Percentiles rank a stretch among this genome's conserved stretches.
phyloP scores from a whole-genome alignment of 2,797 vertebrate species.

The Oreochromis grahami region DNA sequence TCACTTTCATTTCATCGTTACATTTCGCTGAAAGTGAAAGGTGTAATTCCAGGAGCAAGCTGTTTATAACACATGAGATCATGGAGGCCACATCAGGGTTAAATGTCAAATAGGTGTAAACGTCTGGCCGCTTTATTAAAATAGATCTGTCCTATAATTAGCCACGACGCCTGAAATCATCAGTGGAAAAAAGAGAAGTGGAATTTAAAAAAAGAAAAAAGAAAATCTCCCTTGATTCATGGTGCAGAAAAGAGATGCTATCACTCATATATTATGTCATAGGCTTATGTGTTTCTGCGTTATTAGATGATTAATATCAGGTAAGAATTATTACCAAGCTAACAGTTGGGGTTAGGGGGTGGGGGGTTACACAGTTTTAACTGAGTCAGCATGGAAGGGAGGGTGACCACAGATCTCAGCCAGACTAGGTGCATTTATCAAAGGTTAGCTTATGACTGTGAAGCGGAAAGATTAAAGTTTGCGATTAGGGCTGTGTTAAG shows the following conservation, averaged over 20 bases:
- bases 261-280: neutral
- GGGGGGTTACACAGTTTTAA: slow-evolving; percentile 3
- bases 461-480: slow-evolving; percentile 7
- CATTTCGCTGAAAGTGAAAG: slow-evolving; percentile 13
- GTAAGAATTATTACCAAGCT: neutral
- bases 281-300: neutral
- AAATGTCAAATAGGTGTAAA: neutral
- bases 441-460: neutral
- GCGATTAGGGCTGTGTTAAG: neutral
- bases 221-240: neutral
- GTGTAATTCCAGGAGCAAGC: neutral
- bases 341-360: neutral
- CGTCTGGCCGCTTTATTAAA: neutral
- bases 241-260: no score
- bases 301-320: neutral
- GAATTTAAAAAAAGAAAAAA: neutral
- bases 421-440: neutral
- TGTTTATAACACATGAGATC: neutral
- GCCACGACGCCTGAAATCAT: neutral
- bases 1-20: slow-evolving; percentile 39
- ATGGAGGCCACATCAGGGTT: neutral
- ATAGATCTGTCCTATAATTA: neutral
- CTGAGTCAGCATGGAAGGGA: neutral
- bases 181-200: neutral
- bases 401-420: neutral